Conservation (phyloP, 2,113 vertebrate species). For the Amblyornis subalaris region DNA sequence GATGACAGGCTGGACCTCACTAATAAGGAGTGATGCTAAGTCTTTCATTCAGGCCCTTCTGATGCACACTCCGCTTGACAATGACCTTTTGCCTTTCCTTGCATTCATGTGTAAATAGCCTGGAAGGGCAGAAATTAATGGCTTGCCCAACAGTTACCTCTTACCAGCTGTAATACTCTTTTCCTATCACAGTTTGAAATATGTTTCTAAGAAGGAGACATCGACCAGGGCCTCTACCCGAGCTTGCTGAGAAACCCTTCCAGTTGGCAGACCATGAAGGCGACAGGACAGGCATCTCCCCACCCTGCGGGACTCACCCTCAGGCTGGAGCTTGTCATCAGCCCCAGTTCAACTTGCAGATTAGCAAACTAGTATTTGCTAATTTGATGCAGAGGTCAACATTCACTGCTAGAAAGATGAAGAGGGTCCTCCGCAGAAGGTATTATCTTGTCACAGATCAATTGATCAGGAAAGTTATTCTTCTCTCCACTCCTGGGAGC, state of each 20-base stretch:
- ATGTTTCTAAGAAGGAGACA: background rate
- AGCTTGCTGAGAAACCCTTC: background rate
- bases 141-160: background rate
- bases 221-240: background rate
- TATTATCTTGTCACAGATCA: constrained; percentile 23
- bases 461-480: background rate
- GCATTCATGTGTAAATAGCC: background rate
- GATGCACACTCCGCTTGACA: accelerated
- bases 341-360: background rate
- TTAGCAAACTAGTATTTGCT: background rate
- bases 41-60: background rate
- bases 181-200: background rate
- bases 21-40: background rate
- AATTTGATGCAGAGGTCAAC: constrained; percentile 42
- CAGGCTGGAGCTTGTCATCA: background rate
- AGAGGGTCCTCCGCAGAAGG: background rate
- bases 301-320: accelerated
- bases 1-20: background rate
- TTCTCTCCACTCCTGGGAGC: background rate
- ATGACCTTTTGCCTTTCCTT: background rate
- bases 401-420: constrained; percentile 16
- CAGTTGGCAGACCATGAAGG: background rate
- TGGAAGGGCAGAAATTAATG: background rate
- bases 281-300: accelerated
- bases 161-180: background rate